A percentile compares a stretch with the other conserved stretches of the same genome.
Conservation (phyloP, 2,888 invertebrate species). For the Acleris emargana region DNA sequence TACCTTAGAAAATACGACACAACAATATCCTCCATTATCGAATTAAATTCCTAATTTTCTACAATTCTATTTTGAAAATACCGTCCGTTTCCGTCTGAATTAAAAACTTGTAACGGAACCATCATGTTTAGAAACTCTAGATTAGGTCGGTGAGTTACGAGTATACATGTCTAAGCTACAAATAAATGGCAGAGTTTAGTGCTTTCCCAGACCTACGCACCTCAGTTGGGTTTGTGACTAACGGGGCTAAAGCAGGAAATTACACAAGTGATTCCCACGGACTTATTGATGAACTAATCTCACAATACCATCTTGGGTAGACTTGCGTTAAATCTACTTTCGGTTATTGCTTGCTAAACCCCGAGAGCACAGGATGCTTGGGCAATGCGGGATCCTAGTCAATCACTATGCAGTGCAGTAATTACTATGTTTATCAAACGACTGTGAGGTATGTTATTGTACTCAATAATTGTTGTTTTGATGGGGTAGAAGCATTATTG, state of each 20-base stretch:
- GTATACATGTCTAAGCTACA: too few species aligned
- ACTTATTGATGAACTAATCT: conserved; percentile 25
- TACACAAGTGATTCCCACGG: conserved; percentile 26
- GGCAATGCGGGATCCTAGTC: neutral
- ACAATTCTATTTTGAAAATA: too few species aligned
- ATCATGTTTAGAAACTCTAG: too few species aligned
- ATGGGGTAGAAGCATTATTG: too few species aligned
- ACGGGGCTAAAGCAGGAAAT: conserved; percentile 14
- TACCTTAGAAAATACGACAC: too few species aligned
- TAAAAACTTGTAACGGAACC: too few species aligned
- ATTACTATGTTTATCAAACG: conserved; percentile 2
- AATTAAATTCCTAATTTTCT: too few species aligned
- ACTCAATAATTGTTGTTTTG: neutral
- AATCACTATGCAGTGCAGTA: neutral
- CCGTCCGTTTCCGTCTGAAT: too few species aligned
- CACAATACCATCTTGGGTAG: conserved; percentile 25
- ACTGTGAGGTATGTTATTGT: neutral
- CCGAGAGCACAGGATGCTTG: conserved; percentile 5
- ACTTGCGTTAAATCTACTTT: conserved; percentile 21
- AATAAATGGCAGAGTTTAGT: neutral
- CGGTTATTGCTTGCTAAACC: conserved; percentile 21
- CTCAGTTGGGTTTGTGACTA: neutral
- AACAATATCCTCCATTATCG: too few species aligned
- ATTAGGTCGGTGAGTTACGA: too few species aligned
- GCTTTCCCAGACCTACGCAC: neutral